Percentiles rank a stretch among this genome's conserved stretches.
Evolutionary conservation across 2,113 vertebrate species (phyloP).

Genomic region (Passer montanus): DNA sequence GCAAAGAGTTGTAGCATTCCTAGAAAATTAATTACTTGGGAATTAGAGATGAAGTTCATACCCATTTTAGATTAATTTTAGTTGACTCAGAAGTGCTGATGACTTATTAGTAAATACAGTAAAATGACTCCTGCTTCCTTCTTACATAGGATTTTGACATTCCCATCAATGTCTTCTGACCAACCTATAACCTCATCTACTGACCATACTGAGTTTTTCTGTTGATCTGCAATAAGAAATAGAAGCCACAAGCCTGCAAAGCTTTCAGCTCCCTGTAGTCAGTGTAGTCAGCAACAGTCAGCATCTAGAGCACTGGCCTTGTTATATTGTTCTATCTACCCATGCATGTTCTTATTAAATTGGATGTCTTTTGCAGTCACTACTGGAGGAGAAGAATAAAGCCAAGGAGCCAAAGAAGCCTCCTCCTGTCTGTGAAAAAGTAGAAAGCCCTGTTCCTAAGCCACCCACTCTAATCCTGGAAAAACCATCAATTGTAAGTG

Average conservation of each 20-base stretch:
- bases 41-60: not conserved
- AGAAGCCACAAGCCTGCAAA: not conserved
- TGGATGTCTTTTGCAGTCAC: slow-evolving; percentile 67
- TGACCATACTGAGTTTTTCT: not conserved
- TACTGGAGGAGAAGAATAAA: slow-evolving; percentile 73
- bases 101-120: not conserved
- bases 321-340: not conserved
- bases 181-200: not conserved
- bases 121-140: not conserved
- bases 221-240: not conserved
- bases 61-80: not conserved
- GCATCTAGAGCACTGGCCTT: not conserved
- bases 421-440: slow-evolving; percentile 73
- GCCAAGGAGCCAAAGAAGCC: slow-evolving; percentile 62
- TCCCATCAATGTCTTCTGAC: not conserved
- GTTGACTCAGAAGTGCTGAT: not conserved
- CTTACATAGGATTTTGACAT: not conserved
- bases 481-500: slow-evolving; percentile 78
- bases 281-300: not conserved
- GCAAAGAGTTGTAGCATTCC: not conserved
- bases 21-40: not conserved
- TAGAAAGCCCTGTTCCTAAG: slow-evolving; percentile 72
- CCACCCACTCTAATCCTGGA: slow-evolving; percentile 82
- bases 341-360: not conserved
- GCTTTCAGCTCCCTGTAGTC: not conserved